A percentile compares a stretch with the other conserved stretches of the same genome.
These are phyloP conservation scores for Cyphomyrus discorhynchus DNA, from an alignment of 2,113 vertebrate species.

Conservation along the genomic window DNA sequence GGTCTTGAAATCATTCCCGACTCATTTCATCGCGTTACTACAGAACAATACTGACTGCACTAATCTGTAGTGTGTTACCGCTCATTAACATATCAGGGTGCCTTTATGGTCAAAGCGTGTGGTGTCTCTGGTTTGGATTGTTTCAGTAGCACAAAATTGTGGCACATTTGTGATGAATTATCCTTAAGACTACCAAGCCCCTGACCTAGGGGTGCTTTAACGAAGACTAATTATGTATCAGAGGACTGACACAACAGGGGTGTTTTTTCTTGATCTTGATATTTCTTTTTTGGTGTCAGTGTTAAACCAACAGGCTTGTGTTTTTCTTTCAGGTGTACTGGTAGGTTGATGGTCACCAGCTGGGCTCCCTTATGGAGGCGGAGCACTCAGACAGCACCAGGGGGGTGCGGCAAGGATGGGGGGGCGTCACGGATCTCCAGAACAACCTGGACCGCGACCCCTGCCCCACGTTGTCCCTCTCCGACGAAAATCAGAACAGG, in stretches of 20 bases:
- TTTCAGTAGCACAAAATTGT: not conserved
- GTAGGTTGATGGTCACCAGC: slow-evolving; percentile 28
- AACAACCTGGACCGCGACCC: slow-evolving; percentile 32
- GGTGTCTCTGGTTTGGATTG: not conserved
- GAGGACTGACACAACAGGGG: too few relatives aligned
- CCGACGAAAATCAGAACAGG: slow-evolving; percentile 36
- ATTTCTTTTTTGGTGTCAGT: too few relatives aligned
- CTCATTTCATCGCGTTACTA: not conserved
- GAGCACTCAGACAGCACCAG: slow-evolving; percentile 47
- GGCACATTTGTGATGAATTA: not conserved
- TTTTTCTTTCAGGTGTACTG: slow-evolving; percentile 1
- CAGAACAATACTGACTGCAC: not conserved
- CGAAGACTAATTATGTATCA: too few relatives aligned
- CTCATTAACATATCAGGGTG: too few relatives aligned
- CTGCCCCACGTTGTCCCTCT: slow-evolving; percentile 30
- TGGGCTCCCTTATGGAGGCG: slow-evolving; percentile 32
- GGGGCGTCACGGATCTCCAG: slow-evolving; percentile 35
- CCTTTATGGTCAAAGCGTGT: not conserved
- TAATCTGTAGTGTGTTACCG: not conserved
- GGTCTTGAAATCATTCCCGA: not conserved
- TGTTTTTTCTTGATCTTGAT: not conserved
- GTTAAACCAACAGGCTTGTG: not conserved
- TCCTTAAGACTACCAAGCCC: too few relatives aligned
- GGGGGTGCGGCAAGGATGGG: slow-evolving; percentile 35
- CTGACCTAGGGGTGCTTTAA: too few relatives aligned